Conservation (phyloP, 2,113 vertebrate genomes). For the Notiomystis cincta region DNA sequence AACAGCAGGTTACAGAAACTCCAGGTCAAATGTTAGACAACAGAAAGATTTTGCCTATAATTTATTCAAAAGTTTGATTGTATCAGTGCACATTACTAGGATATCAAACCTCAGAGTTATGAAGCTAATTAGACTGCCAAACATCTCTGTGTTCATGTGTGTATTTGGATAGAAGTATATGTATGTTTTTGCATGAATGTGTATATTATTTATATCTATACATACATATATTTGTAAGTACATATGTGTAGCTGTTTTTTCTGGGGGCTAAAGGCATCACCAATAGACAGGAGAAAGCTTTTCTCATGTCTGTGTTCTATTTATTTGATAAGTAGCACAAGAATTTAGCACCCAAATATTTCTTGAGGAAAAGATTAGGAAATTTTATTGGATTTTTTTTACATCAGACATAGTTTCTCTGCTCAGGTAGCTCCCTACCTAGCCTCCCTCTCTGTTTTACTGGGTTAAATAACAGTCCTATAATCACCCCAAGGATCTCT, state of each 20-base stretch:
- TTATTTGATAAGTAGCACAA: neutral
- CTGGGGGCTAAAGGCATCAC: neutral
- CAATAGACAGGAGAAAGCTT: neutral
- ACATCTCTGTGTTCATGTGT: fast-evolving
- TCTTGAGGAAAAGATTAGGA: neutral
- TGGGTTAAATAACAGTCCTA: neutral
- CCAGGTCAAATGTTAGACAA: slow-evolving; percentile 58
- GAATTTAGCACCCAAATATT: neutral
- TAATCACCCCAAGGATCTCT: neutral
- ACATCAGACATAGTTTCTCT: neutral
- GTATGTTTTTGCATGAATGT: neutral
- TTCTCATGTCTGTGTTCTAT: neutral
- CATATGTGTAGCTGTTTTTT: neutral
- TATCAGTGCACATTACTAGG: neutral
- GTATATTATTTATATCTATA: neutral
- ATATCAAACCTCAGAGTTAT: neutral
- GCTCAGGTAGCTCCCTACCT: neutral
- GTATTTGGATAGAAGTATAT: neutral
- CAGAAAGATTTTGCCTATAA: slow-evolving; percentile 45
- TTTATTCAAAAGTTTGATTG: slow-evolving; percentile 59
- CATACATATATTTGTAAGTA: neutral
- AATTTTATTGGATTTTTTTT: neutral
- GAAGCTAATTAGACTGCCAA: neutral
- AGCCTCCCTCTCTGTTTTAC: neutral
- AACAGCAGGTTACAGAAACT: slow-evolving; percentile 53